phyloP scores from a whole-genome alignment of 2,797 vertebrate genomes.

The Philypnodon macrostomus region DNA sequence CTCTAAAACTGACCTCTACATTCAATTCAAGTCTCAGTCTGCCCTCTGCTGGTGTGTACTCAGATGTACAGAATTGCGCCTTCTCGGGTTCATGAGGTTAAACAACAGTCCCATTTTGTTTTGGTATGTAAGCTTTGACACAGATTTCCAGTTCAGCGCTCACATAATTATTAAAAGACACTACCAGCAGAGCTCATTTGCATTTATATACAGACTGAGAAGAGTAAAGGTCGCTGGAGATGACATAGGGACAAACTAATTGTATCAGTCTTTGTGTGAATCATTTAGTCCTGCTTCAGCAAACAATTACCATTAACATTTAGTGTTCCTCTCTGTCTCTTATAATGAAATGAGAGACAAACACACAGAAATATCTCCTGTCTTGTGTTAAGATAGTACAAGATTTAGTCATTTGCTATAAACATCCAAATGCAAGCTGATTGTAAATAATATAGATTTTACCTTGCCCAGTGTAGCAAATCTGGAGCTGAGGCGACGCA shows the following conservation, averaged over 20 bases:
- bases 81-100: background rate
- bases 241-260: slow-evolving; percentile 36
- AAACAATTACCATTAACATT: slow-evolving; percentile 14
- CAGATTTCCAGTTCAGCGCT: background rate
- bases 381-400: too few relatives aligned
- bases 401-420: too few relatives aligned
- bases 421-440: background rate
- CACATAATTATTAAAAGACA: slow-evolving; percentile 3
- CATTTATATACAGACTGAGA: slow-evolving; percentile 60
- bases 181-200: slow-evolving; percentile 52
- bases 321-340: background rate
- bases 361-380: too few relatives aligned
- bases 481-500: slow-evolving; percentile 41
- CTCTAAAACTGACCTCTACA: too few relatives aligned
- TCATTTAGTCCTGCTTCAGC: slow-evolving; percentile 21
- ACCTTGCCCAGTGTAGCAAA: slow-evolving; percentile 54
- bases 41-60: slow-evolving; percentile 46
- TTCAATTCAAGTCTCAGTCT: slow-evolving; percentile 11
- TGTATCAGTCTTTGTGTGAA: slow-evolving; percentile 31
- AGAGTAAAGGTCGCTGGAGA: slow-evolving; percentile 54
- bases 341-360: too few relatives aligned
- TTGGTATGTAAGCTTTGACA: background rate
- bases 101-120: background rate
- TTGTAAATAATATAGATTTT: slow-evolving; percentile 17
- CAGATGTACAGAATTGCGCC: background rate